Percentiles rank a stretch among this genome's conserved stretches.
These are phyloP conservation scores for Protaetia brevitarsis DNA, from an alignment of 1,140 invertebrate genomes.

Conservation along the genomic window DNA sequence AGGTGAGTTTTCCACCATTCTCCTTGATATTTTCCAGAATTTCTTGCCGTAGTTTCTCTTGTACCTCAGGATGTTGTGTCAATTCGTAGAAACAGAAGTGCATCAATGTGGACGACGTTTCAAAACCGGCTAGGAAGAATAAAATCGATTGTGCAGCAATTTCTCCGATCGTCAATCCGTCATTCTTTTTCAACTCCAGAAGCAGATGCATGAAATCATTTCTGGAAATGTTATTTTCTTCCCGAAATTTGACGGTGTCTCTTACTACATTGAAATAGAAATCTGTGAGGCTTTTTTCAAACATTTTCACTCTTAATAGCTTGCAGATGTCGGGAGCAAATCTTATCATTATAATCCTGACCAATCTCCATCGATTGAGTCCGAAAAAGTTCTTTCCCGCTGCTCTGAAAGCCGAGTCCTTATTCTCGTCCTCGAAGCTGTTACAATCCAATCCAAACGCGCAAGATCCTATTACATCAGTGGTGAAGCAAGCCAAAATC, in stretches of 20 bases:
- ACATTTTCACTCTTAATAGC: background rate
- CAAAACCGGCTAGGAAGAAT: slow-evolving; percentile 51
- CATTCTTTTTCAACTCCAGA: slow-evolving; percentile 32
- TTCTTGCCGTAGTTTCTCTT: slow-evolving; percentile 59
- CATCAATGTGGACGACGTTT: slow-evolving; percentile 58
- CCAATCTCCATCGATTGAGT: background rate
- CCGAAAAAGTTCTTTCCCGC: background rate
- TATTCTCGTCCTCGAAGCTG: background rate
- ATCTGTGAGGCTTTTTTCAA: slow-evolving; percentile 34
- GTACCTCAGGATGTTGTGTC: slow-evolving; percentile 59
- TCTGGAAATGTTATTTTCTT: slow-evolving; percentile 44
- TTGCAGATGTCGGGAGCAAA: background rate
- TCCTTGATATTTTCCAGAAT: slow-evolving; percentile 46
- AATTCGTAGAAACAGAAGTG: slow-evolving; percentile 54
- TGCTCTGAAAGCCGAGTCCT: background rate
- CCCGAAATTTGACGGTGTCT: slow-evolving; percentile 49
- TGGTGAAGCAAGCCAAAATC: slow-evolving; percentile 35
- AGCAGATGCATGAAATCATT: slow-evolving; percentile 55
- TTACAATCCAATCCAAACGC: slow-evolving; percentile 2
- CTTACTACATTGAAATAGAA: slow-evolving; percentile 50
- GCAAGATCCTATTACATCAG: slow-evolving; percentile 21
- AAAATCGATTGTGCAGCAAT: background rate
- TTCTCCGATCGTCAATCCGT: slow-evolving; percentile 8
- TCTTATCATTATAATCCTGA: background rate
- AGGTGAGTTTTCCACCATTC: too few species aligned